Evolutionary conservation across 2,113 vertebrate species (phyloP).

Genomic region (Neodon shergylaensis): DNA sequence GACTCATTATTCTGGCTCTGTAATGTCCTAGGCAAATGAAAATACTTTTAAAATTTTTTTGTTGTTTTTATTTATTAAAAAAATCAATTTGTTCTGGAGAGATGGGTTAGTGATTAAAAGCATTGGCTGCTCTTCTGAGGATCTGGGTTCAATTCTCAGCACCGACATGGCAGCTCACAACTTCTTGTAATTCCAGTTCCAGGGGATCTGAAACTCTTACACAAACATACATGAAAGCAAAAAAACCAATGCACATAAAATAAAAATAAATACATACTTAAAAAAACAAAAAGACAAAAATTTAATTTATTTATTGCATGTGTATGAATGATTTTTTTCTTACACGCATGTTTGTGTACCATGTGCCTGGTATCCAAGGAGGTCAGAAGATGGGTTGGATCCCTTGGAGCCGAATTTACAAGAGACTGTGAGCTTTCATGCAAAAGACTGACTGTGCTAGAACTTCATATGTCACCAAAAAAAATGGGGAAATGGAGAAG

Average conservation of each 20-base stretch:
- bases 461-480: conserved; percentile 23
- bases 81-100: too few relatives aligned
- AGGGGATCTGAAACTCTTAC: neutral
- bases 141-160: too few relatives aligned
- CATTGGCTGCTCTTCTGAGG: too few relatives aligned
- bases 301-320: neutral
- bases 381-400: neutral
- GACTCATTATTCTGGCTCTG: neutral
- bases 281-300: neutral
- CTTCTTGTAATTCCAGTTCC: too few relatives aligned
- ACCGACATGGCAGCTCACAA: too few relatives aligned
- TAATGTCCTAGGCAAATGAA: neutral
- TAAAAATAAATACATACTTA: too few relatives aligned
- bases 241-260: neutral
- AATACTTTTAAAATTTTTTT: neutral
- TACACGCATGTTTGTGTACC: neutral
- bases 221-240: neutral
- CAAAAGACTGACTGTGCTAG: neutral
- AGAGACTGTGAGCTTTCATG: neutral
- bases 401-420: neutral
- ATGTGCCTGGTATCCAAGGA: neutral
- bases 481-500: neutral
- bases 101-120: too few relatives aligned
- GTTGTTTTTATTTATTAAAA: neutral
- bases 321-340: neutral